Evolutionary conservation across 1,140 invertebrate genomes (phyloP).

Genomic region (Atta cephalotes): DNA sequence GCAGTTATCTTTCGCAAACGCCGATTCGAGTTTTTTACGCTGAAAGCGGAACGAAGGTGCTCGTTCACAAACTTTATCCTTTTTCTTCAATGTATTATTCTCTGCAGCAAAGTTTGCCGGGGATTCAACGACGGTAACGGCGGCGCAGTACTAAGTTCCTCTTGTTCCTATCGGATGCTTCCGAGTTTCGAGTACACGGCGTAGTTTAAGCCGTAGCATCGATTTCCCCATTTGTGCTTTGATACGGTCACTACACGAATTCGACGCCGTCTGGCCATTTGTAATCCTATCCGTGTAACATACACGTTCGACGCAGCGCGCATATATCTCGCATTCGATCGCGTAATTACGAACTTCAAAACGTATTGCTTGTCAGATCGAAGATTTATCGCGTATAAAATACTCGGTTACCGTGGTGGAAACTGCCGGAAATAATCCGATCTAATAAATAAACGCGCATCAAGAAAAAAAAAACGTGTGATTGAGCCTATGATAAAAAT

Average conservation of each 20-base stretch:
- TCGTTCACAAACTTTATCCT: constrained; percentile 15
- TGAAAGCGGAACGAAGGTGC: not conserved
- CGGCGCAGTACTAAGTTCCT: constrained; percentile 45
- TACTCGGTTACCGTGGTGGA: not conserved
- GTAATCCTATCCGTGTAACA: constrained; percentile 54
- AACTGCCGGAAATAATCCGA: constrained; percentile 18
- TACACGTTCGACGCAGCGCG: constrained; percentile 21
- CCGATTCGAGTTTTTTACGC: not conserved
- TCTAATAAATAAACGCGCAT: constrained; percentile 30
- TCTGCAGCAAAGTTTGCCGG: constrained; percentile 26
- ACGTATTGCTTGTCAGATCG: constrained; percentile 62
- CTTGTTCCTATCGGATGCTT: constrained; percentile 64
- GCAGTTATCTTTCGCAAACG: not conserved
- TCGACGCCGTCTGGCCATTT: constrained; percentile 59
- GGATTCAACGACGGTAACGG: constrained; percentile 31
- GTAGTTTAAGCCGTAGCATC: constrained; percentile 60
- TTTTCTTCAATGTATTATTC: constrained; percentile 55
- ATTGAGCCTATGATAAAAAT: not conserved
- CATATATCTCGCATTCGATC: constrained; percentile 57
- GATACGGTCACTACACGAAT: constrained; percentile 63
- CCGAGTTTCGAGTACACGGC: constrained; percentile 60
- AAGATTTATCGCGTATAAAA: constrained; percentile 50
- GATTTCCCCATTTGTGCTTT: constrained; percentile 59
- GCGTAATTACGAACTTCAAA: constrained; percentile 61
- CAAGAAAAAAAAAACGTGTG: too few relatives aligned